Evolutionary conservation across 2,888 invertebrate genomes (phyloP), one percentile per base, ranked within the genome.

Genomic region (Psococerastis gibbosa): DNA sequence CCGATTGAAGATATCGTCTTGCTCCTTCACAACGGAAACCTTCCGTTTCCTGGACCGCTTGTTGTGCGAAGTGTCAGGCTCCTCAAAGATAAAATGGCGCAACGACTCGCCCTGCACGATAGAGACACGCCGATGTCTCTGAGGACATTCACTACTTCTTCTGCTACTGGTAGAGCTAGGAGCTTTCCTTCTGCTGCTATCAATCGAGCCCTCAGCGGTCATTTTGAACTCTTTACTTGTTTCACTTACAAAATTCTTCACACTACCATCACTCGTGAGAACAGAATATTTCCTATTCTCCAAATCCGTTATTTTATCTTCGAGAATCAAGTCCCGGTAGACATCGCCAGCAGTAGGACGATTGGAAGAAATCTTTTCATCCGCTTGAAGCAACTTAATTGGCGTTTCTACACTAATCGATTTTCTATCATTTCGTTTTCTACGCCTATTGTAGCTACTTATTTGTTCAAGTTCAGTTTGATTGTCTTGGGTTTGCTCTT

Each of bases 241-340:
- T 38, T 38, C 38, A 38, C 38, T 38, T n/a, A 38, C 38, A 22
- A 38, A 38, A 38, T 38, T 38, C 20, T 38, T 38, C 17, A 38
- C 22, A 22, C 38, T 38, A 16, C 38, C 38, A 20, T 38, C 38
- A 17, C 20, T 38, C 5, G 38, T 20, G 17, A 38, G 22, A 15
- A 38, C 38, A 5, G 38, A 38, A 38, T 38, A 38, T 38, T 38
- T 38, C 4, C 38, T 16, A 18, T 38, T 38, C 11, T 38, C 17
- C 5, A 38, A 11, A 5, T 16, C 17, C 17, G 16, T 22, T 16
- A 38, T 38, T 38, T 38, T 38, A 20, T 38, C 38, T 20, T 38
- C 38, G 5, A 38, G 20, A 18, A 38, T 38, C 18, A 38, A 38
- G 11, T 38, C 38, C 18, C 38, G 16, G 11, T 38, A 38, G 4